phyloP scores from a whole-genome alignment of 2,888 invertebrate species.

The Tipula lateralis region DNA sequence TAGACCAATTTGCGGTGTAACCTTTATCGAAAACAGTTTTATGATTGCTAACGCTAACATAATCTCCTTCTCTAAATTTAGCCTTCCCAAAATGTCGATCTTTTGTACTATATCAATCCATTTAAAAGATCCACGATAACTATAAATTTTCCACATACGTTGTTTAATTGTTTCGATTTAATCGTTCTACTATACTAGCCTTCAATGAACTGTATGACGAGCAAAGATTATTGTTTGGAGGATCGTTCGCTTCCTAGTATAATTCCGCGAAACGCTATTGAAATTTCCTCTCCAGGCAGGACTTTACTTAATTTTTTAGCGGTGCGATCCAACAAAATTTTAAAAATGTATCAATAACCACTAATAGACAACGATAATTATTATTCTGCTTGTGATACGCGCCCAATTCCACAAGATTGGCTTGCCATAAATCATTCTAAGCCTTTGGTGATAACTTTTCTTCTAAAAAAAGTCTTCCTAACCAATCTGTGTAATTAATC shows the following conservation, averaged over 20 bases:
- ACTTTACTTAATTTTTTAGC: background rate
- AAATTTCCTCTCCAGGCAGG: background rate
- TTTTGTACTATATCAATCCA: too few species aligned
- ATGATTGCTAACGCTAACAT: constrained; percentile 41
- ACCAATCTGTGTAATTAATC: background rate
- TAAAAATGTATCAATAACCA: background rate
- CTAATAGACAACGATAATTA: background rate
- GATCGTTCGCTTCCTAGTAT: background rate
- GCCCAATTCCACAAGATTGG: constrained; percentile 12
- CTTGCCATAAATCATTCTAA: too few species aligned
- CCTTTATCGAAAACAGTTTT: constrained; percentile 38
- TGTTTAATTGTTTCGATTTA: too few species aligned
- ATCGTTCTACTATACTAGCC: too few species aligned
- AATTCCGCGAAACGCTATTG: background rate
- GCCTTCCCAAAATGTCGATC: constrained; percentile 32
- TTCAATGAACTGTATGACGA: too few species aligned
- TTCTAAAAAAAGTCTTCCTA: background rate
- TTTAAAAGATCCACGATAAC: background rate
- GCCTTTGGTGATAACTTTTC: background rate
- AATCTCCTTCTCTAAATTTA: too few species aligned
- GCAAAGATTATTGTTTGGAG: background rate
- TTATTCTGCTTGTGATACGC: background rate
- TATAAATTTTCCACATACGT: too few species aligned
- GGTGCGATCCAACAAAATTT: background rate
- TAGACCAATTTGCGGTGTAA: too few species aligned